These are phyloP conservation scores for Odontothrips loti DNA, from an alignment of 2,888 invertebrate genomes.

Conservation along the genomic window DNA sequence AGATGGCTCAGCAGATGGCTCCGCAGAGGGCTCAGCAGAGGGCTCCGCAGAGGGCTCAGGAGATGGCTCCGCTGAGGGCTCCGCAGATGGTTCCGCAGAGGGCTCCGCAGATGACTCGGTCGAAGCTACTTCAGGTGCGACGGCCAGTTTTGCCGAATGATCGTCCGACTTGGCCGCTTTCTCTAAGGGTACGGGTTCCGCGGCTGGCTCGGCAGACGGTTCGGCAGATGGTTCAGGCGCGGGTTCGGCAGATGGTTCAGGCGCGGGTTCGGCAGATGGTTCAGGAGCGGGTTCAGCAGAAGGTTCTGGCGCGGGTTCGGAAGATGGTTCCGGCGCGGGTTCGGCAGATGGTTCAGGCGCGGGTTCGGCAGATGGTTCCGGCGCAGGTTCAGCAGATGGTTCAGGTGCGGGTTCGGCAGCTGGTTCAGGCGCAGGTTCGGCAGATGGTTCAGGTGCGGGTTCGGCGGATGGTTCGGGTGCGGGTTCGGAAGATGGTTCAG, in stretches of 20 bases:
- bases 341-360: slow-evolving; percentile 38
- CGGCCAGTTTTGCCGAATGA: slow-evolving; percentile 3
- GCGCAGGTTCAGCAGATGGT: slow-evolving; percentile 32
- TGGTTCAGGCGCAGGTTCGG: slow-evolving; percentile 38
- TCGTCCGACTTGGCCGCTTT: slow-evolving; percentile 15
- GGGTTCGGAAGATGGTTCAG: slow-evolving; percentile 34
- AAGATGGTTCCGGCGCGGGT: slow-evolving; percentile 40
- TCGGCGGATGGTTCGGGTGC: slow-evolving; percentile 39
- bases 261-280: slow-evolving; percentile 40
- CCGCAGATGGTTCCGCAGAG: slow-evolving; percentile 34
- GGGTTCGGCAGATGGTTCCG: slow-evolving; percentile 30
- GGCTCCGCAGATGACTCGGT: slow-evolving; percentile 32
- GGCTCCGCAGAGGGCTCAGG: slow-evolving; percentile 22
- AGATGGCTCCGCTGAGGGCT: slow-evolving; percentile 28
- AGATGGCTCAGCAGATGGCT: background rate
- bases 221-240: slow-evolving; percentile 37
- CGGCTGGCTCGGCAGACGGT: slow-evolving; percentile 40
- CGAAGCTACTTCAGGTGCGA: background rate
- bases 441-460: slow-evolving; percentile 40
- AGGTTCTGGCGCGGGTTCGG: slow-evolving; percentile 41
- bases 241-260: slow-evolving; percentile 38
- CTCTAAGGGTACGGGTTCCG: slow-evolving; percentile 36
- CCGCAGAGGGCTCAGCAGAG: slow-evolving; percentile 26
- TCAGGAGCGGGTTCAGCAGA: slow-evolving; percentile 37
- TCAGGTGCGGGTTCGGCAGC: slow-evolving; percentile 40